Conservation (phyloP, 2,888 invertebrate species). For the Parnassius apollo region DNA sequence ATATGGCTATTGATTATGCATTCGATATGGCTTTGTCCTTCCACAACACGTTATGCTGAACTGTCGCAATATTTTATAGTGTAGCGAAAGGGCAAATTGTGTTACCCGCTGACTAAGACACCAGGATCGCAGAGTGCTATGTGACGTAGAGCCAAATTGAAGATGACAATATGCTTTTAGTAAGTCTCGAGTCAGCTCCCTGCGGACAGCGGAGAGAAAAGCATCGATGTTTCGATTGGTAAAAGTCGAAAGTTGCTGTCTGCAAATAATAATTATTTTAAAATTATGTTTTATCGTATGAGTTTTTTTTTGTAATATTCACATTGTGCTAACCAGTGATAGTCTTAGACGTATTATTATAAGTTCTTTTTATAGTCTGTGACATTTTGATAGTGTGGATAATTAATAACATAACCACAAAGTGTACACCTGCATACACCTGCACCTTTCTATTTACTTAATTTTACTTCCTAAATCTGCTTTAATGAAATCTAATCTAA, state of each 20-base stretch:
- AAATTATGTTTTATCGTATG: not conserved
- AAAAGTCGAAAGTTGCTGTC: constrained; percentile 31
- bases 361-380: no score
- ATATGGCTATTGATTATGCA: not conserved
- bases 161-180: constrained; percentile 77
- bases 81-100: constrained; percentile 59
- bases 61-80: constrained; percentile 48
- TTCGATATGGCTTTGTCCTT: constrained; percentile 5
- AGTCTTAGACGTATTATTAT: no score
- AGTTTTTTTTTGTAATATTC: no score
- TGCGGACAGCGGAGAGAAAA: constrained; percentile 53
- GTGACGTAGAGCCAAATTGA: constrained; percentile 67
- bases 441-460: no score
- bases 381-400: no score
- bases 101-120: constrained; percentile 43
- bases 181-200: constrained; percentile 48
- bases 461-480: no score
- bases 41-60: constrained; percentile 5
- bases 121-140: constrained; percentile 46
- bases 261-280: not conserved
- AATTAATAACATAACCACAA: no score
- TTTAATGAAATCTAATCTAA: no score
- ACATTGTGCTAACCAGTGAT: no score
- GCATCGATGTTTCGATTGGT: constrained; percentile 44
- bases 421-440: no score